Percentiles rank a stretch among this genome's conserved stretches.
These are phyloP conservation scores for Solenopsis invicta DNA, from an alignment of 1,140 invertebrate genomes.

Conservation along the genomic window DNA sequence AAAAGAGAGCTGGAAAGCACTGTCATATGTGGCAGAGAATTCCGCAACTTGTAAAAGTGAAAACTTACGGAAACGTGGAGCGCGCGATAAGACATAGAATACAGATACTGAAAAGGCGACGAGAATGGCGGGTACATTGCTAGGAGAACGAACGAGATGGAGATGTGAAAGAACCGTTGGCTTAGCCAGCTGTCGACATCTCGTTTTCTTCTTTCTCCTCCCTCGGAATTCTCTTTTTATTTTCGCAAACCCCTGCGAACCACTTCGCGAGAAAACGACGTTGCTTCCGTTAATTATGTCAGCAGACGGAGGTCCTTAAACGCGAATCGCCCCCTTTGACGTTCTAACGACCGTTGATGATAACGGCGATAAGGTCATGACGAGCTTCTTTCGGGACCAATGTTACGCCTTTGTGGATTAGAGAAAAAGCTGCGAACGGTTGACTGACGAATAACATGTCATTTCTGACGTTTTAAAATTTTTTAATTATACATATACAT, in stretches of 20 bases:
- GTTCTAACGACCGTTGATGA: constrained; percentile 50
- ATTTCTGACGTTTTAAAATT: not conserved
- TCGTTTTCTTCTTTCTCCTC: constrained; percentile 9
- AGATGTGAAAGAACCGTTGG: constrained; percentile 72
- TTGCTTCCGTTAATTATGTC: constrained; percentile 81
- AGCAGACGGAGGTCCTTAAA: constrained; percentile 72
- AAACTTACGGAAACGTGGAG: constrained; percentile 13
- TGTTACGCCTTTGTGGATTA: not conserved
- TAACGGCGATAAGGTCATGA: constrained; percentile 51
- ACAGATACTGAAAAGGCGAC: constrained; percentile 27
- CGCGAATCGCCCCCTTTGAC: constrained; percentile 71
- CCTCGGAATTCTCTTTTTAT: constrained; percentile 60
- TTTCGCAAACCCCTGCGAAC: constrained; percentile 40
- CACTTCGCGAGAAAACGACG: constrained; percentile 57
- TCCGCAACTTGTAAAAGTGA: constrained; percentile 20
- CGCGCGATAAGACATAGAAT: constrained; percentile 49
- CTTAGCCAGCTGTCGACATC: constrained; percentile 76
- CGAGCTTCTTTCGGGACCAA: constrained; percentile 11
- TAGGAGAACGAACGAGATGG: constrained; percentile 67
- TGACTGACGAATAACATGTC: too few species aligned
- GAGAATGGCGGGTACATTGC: not conserved
- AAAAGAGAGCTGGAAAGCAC: not conserved
- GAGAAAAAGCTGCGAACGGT: not conserved
- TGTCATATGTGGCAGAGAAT: constrained; percentile 23
- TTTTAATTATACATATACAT: not conserved